These are phyloP conservation scores for Brachionus rotundiformis DNA, from an alignment of 1,140 invertebrate species.

Conservation along the genomic window DNA sequence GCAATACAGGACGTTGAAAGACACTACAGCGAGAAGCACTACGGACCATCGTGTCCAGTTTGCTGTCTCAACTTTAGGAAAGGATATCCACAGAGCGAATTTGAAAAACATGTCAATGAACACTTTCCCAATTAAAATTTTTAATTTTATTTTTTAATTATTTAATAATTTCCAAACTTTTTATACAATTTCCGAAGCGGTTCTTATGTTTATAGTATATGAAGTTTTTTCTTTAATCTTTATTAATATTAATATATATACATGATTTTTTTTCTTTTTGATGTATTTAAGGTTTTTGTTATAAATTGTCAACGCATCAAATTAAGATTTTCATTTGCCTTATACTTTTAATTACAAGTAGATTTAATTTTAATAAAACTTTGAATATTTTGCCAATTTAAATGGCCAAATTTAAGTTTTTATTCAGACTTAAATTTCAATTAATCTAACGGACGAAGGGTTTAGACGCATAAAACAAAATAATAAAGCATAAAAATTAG, in stretches of 20 bases:
- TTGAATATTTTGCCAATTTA: neutral
- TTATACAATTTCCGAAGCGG: slow-evolving; percentile 3
- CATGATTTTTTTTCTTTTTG: neutral
- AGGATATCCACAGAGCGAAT: slow-evolving; percentile 44
- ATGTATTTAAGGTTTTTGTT: slow-evolving; percentile 7
- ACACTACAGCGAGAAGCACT: slow-evolving; percentile 15
- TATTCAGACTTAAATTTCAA: too few species aligned
- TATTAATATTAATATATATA: too few species aligned
- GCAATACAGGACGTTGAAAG: neutral
- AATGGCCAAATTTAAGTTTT: neutral
- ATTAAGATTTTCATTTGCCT: neutral
- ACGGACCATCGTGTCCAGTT: slow-evolving; percentile 47
- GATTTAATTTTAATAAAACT: slow-evolving; percentile 1
- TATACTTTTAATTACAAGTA: slow-evolving; percentile 2
- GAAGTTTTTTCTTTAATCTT: neutral
- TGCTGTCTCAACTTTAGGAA: slow-evolving; percentile 30
- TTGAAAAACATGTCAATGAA: slow-evolving; percentile 40
- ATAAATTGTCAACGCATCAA: slow-evolving; percentile 2
- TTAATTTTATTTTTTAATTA: neutral
- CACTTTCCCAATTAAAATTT: slow-evolving; percentile 40
- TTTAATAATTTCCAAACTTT: neutral
- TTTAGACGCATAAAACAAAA: too few species aligned
- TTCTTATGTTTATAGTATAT: slow-evolving; percentile 9
- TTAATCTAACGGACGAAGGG: too few species aligned
- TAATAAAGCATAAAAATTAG: too few species aligned